These are phyloP conservation scores for Sebastes minor DNA, from an alignment of 2,797 vertebrate genomes.

Conservation along the genomic window DNA sequence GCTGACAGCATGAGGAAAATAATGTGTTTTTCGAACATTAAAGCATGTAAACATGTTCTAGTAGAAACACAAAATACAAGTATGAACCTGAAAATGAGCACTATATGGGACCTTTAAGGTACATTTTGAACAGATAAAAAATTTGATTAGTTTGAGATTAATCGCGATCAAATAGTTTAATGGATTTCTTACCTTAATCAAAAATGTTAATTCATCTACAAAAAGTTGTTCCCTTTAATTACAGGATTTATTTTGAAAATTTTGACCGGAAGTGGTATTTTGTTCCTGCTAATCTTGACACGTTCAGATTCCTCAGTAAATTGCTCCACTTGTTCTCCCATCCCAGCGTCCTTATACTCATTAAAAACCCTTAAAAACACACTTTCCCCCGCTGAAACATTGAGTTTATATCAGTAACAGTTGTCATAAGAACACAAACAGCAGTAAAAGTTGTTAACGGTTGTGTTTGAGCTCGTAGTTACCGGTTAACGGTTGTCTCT, in stretches of 20 bases:
- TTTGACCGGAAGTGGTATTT: constrained; percentile 17
- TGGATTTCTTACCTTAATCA: no score
- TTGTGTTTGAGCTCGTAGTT: neutral
- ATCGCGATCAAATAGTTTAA: no score
- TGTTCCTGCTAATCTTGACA: neutral
- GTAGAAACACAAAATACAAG: no score
- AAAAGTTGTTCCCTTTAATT: no score
- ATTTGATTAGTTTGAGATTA: no score
- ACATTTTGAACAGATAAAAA: no score
- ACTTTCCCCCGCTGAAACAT: neutral
- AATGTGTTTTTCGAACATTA: no score
- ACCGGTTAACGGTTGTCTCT: constrained; percentile 4
- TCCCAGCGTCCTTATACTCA: rapidly evolving
- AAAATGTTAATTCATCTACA: no score
- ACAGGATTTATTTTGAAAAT: constrained; percentile 38
- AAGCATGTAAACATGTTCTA: no score
- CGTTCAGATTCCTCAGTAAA: neutral
- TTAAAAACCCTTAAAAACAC: neutral
- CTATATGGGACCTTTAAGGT: no score
- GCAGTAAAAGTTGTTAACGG: constrained; percentile 1
- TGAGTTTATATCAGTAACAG: neutral
- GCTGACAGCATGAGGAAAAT: no score
- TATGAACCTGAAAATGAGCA: no score
- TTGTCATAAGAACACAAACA: neutral
- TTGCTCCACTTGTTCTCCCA: constrained; percentile 1